phyloP scores from a whole-genome alignment of 2,797 vertebrate species.

The Xenops minutus region DNA sequence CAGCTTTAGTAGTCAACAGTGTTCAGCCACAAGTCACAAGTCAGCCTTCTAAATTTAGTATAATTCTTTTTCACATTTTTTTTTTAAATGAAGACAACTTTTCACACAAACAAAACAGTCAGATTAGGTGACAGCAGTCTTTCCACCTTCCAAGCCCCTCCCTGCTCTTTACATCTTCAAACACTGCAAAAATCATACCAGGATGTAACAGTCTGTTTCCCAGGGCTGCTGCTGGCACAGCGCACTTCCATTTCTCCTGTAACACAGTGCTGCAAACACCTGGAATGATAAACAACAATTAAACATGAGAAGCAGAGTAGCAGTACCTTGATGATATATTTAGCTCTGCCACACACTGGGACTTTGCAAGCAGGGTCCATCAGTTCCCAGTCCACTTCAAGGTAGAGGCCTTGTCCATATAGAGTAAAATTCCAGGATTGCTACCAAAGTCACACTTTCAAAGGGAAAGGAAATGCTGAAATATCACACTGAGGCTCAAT shows the following conservation, averaged over 20 bases:
- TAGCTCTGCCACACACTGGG: background rate
- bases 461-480: background rate
- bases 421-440: background rate
- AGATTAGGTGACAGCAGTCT: background rate
- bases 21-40: background rate
- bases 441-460: background rate
- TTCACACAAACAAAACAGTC: background rate
- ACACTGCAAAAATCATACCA: background rate
- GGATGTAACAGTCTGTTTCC: background rate
- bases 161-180: background rate
- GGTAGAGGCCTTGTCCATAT: background rate
- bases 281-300: background rate
- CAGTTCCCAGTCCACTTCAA: background rate
- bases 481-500: background rate
- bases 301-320: background rate
- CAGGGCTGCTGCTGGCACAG: background rate
- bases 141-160: background rate
- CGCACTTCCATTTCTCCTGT: background rate
- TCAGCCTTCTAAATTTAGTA: background rate
- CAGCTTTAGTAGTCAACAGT: background rate
- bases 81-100: background rate
- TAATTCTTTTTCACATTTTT: accelerated
- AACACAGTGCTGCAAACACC: background rate
- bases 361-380: background rate
- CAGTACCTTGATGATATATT: background rate